Base-by-base conservation (phyloP, 35 echinoderm and acorn worm genomes). In the Stichopus chloronotus region DNA sequence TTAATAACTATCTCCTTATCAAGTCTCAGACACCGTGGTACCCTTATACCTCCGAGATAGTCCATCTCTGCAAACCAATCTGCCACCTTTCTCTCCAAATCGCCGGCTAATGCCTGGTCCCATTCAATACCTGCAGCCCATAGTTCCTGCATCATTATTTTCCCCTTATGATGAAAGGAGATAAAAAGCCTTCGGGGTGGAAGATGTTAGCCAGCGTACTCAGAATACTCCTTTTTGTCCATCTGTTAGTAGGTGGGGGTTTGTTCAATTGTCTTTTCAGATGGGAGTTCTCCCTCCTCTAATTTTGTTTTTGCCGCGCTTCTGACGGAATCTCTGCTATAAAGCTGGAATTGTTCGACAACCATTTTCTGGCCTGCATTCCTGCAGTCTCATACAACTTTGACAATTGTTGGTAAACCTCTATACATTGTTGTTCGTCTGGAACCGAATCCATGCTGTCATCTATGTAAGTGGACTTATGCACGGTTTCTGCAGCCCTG, bases 401-500 rank as follows among this genome's bases (percentile, higher is more conserved):
- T 78, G 63, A 59, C n/a, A 93, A 52, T n/a, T 87, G 82, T 13
- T 52, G 87, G 63, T 93, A 93, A 11, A 93, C 52, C 17, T 93
- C 82, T 8, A 4, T 5, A 7, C 63, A 81, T 10, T 58, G 9
- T 84, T 87, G 14, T 14, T 14, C 16, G 25, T 86, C 23, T 72
- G 12, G 20, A 55, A 87, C 92, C 0, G 82, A 93, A 23, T 87
- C 83, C 92, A 93, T 93, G 54, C 43, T 93, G 55, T 93, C 92
- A 74, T 93, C 92, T 83, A 87, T 93, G 21, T 93, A 87, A 30
- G 92, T 93, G 5, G 83, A 93, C 25, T 93, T 87, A 5, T 87
- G 63, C 19, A 93, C 92, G 3, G 81, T 87, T 0, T 87, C 14
- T 17, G 82, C 81, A 21, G 92, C 69, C 71, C 87, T 74, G 6